phyloP scores from a whole-genome alignment of 2,888 invertebrate genomes.

The Troglohyphantes excavatus region DNA sequence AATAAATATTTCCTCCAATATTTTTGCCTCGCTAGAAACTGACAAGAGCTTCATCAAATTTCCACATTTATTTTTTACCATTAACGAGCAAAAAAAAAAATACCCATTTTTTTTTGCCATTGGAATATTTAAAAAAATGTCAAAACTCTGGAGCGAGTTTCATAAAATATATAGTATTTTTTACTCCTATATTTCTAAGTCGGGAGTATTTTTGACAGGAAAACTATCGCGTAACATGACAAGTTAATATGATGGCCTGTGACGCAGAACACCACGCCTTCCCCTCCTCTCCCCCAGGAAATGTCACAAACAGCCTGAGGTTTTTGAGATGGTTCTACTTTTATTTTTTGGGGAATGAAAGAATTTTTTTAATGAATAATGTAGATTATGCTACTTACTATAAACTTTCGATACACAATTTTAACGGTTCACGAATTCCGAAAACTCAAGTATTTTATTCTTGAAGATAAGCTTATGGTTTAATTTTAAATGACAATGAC shows the following conservation, averaged over 20 bases:
- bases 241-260: slow-evolving; percentile 68
- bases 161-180: slow-evolving; percentile 28
- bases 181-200: slow-evolving; percentile 23
- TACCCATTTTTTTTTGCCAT: background rate
- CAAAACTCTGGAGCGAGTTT: slow-evolving; percentile 35
- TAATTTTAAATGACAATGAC: no score
- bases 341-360: background rate
- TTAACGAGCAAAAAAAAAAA: slow-evolving; percentile 7
- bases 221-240: slow-evolving; percentile 68
- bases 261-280: slow-evolving; percentile 41
- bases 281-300: background rate
- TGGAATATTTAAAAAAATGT: slow-evolving; percentile 53
- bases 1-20: background rate
- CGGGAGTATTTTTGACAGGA: slow-evolving; percentile 61
- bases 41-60: slow-evolving; percentile 55
- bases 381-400: slow-evolving; percentile 50
- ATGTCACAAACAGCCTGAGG: slow-evolving; percentile 63
- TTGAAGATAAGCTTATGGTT: no score
- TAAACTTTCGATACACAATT: slow-evolving; percentile 13
- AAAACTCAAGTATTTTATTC: background rate
- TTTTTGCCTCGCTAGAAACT: background rate
- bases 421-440: slow-evolving; percentile 3
- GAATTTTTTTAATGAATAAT: slow-evolving; percentile 6
- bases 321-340: slow-evolving; percentile 21
- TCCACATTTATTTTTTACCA: slow-evolving; percentile 6